Conservation (phyloP, 2,888 invertebrate genomes). For the Eupithecia abbreviata region DNA sequence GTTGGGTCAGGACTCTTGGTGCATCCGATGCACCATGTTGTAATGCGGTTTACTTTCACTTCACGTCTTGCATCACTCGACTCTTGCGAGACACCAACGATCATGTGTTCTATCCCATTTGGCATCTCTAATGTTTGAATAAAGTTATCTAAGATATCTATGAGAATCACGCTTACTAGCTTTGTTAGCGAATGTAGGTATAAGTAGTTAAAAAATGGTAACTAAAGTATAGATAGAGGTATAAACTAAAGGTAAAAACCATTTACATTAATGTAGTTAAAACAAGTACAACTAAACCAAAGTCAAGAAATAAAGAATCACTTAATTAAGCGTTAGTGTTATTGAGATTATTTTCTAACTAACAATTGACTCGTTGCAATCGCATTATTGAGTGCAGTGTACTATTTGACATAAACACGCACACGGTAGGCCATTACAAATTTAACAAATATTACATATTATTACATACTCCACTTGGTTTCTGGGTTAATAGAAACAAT, state of each 20-base stretch:
- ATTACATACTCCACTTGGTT: neutral
- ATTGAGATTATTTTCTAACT: neutral
- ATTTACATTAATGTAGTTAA: no score
- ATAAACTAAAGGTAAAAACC: no score
- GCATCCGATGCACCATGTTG: slow-evolving; percentile 78
- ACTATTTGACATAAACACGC: neutral
- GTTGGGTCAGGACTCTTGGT: slow-evolving; percentile 62
- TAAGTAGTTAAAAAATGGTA: no score
- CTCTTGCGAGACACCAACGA: slow-evolving; percentile 52
- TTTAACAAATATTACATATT: neutral
- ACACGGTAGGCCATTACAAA: neutral
- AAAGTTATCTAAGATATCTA: neutral
- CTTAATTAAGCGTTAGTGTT: neutral
- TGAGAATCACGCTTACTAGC: neutral
- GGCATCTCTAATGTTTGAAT: slow-evolving; percentile 17
- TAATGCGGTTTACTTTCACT: slow-evolving; percentile 78
- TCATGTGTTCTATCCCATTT: slow-evolving; percentile 49
- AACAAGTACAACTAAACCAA: neutral
- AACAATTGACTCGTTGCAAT: neutral
- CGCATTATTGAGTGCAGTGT: neutral
- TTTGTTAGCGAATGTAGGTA: neutral
- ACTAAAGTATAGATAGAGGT: no score
- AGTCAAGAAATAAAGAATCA: neutral
- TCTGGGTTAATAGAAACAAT: neutral
- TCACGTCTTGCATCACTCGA: slow-evolving; percentile 70